Evolutionary conservation across 2,797 vertebrate genomes (phyloP).

Genomic region (Fistularia commersonii): DNA sequence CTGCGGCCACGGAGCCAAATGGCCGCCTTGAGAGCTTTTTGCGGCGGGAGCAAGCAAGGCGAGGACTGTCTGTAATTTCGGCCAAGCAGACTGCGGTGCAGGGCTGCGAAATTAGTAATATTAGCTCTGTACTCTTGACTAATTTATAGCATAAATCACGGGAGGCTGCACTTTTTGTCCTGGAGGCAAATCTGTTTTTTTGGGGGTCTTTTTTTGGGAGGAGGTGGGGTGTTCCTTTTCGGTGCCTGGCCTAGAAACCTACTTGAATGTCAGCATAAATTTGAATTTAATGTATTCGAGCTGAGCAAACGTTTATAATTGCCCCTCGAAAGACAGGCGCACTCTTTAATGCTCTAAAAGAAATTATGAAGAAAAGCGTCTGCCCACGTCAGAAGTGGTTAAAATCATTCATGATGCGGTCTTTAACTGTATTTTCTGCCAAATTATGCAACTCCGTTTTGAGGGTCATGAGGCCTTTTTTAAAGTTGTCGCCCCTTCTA

Average conservation of each 20-base stretch:
- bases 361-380: neutral
- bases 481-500: slow-evolving; percentile 18
- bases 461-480: neutral
- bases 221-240: slow-evolving; percentile 1
- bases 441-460: slow-evolving; percentile 5
- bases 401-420: neutral
- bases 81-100: slow-evolving; percentile 24
- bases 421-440: neutral
- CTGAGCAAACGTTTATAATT: slow-evolving; percentile 49
- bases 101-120: slow-evolving; percentile 42
- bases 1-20: slow-evolving; percentile 32
- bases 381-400: slow-evolving; percentile 6
- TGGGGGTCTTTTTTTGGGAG: slow-evolving; percentile 15
- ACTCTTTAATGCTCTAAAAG: neutral
- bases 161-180: slow-evolving; percentile 41
- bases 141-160: slow-evolving; percentile 40
- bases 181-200: slow-evolving; percentile 20
- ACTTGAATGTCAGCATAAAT: slow-evolving; percentile 43
- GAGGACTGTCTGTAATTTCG: slow-evolving; percentile 31
- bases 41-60: slow-evolving; percentile 12
- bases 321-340: slow-evolving; percentile 1
- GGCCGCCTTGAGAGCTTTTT: slow-evolving; percentile 20
- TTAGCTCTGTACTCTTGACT: slow-evolving; percentile 29
- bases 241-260: slow-evolving; percentile 19
- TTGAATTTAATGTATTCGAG: slow-evolving; percentile 31